Base-by-base conservation (phyloP, 2,797 vertebrate genomes). In the Phoebastria nigripes region DNA sequence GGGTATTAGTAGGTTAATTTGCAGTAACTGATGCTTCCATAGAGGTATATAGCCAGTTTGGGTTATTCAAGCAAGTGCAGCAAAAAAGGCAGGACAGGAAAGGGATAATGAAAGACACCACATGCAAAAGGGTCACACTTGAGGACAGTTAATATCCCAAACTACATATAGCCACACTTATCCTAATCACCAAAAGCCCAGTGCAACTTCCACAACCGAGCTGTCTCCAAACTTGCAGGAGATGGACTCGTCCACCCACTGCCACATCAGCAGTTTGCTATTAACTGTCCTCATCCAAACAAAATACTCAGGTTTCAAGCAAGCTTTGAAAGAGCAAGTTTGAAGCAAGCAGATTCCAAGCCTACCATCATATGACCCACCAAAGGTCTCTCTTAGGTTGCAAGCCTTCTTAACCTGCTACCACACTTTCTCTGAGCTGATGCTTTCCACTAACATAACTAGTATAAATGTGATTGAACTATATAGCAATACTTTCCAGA, bases 1-100 rank as follows among this genome's bases (percentile, higher is more conserved):
- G 49, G 69, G 69, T 65, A 84, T 93, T 87, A 93, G 92, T 87
- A 62, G 51, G 94, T 95, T 95, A 93, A 91, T 87, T 93, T 83
- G 82, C 87, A 97, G 91, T 95, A 95, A 96, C 91, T 84, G 96
- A 93, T 97, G 97, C 96, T 96, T 97, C 96, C 97, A 96, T 39
- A 94, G 86, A 97, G 96, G 88, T 96, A 84, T 83, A 92, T 70
- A 89, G 93, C 73, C 82, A 97, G 82, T 47, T 89, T 49, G 46
- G 83, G 93, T 96, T 93, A 96, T 47, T 94, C 88, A 97, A 97
- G 97, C 97, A 97, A 96, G 82, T 55, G 66, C 80, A 91, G 91
- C 71, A 69, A 87, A 83, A 88, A 61, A 67, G 25, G 33, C 47
- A 87, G 74, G 49, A 82, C 49, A 84, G 82, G 65, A 90, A 81